phyloP scores from a whole-genome alignment of 2,797 vertebrate genomes.

The Potorous gilbertii region DNA sequence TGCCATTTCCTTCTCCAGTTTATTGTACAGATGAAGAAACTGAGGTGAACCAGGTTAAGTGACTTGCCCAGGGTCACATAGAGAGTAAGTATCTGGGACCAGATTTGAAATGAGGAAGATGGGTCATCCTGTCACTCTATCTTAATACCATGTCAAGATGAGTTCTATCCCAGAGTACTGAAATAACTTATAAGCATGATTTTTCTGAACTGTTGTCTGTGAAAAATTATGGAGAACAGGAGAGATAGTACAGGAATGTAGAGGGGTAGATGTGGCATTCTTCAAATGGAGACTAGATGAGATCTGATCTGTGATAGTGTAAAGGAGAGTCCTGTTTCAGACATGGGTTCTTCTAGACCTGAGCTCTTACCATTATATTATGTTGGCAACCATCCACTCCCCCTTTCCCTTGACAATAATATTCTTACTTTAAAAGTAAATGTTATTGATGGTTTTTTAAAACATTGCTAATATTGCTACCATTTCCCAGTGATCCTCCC shows the following conservation, averaged over 20 bases:
- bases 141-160: background rate
- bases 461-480: too few species aligned
- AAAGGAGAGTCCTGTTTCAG: background rate
- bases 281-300: background rate
- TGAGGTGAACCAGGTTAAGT: background rate
- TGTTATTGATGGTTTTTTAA: background rate
- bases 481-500: too few species aligned
- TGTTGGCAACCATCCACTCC: background rate
- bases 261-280: background rate
- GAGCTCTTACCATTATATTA: background rate
- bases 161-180: background rate
- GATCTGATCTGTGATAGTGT: background rate
- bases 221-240: background rate
- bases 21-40: background rate
- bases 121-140: background rate
- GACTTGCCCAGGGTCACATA: background rate
- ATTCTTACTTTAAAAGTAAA: background rate
- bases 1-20: background rate
- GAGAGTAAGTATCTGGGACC: background rate
- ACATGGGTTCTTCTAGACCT: background rate
- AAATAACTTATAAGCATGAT: background rate
- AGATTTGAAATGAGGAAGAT: background rate
- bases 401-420: background rate
- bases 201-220: background rate
- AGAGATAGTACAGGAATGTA: background rate